Base-by-base conservation (phyloP, 2,113 vertebrate genomes). In the Ctenomys sociabilis region DNA sequence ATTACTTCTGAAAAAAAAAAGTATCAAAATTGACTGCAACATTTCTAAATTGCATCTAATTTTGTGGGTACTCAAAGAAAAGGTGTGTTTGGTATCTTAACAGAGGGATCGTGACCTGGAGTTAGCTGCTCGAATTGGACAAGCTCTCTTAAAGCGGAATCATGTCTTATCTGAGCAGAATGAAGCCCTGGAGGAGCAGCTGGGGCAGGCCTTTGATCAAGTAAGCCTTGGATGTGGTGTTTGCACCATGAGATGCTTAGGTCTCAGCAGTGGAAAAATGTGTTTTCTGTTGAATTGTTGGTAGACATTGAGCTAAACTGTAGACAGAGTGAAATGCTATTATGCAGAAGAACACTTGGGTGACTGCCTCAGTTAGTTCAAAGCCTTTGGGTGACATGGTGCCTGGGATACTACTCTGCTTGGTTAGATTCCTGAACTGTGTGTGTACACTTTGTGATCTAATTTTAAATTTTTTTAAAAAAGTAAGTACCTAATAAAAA, bases 91-190 rank as follows among this genome's bases (percentile, higher is more conserved):
- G 32, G 1, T 95, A 45, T 95, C 92, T 96, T 97, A 97, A 93
- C 98, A 99, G 99, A 99, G 99, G 70, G 99, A 99, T 98, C 99
- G 99, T 82, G 99, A 99, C 98, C 98, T 99, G 98, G 99, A 99
- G 97, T 98, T 99, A 91, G 99, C 99, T 13, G 99, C 99, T 70
- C 99, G 99, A 64, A 99, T 99, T 95, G 99, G 99, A 66, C 99
- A 99, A 98, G 99, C 99, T 3, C 99, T 99, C 37, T 98, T 99
- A 77, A 99, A 99, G 96, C 98, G 99, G 88, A 99, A 99, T 96
- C 99, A 99, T 89, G 98, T 99, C 68, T 98, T 99, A 91, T 99
- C 99, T 12, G 99, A 99, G 94, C 99, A 99, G 94, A 99, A 99
- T 78, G 99, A 99, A 90, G 97, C 99, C 6, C 89, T 99, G 88